phyloP scores from a whole-genome alignment of 2,113 vertebrate genomes.

The Sturnira hondurensis region DNA sequence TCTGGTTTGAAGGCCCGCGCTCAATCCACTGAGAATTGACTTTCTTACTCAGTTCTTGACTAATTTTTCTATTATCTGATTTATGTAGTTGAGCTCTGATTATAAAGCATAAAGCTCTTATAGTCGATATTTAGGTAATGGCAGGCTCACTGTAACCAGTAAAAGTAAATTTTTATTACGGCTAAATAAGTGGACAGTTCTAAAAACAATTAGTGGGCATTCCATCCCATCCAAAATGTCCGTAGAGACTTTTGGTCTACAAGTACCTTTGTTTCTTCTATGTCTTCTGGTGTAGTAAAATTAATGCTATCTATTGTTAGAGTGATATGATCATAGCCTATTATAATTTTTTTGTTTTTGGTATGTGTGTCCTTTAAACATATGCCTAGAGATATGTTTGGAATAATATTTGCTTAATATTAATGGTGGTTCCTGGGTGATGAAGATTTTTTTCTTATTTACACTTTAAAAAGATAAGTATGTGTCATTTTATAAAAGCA shows the following conservation, averaged over 20 bases:
- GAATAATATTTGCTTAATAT: constrained; percentile 6
- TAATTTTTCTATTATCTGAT: not conserved
- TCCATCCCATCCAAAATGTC: not conserved
- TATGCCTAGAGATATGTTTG: not conserved
- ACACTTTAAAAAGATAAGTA: not conserved
- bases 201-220: not conserved
- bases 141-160: not conserved
- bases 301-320: not conserved
- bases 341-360: not conserved
- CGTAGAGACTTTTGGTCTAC: not conserved
- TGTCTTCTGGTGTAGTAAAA: constrained; percentile 24
- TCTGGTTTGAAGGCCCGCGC: too few relatives aligned
- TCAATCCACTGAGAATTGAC: not conserved
- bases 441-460: not conserved
- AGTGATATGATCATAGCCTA: not conserved
- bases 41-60: not conserved
- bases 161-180: not conserved
- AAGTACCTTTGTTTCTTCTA: not conserved
- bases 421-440: not conserved
- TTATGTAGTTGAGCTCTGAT: not conserved
- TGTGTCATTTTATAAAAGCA: constrained; percentile 28
- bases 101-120: not conserved
- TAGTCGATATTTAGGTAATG: not conserved
- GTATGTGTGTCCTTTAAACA: not conserved
- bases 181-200: not conserved